These are phyloP conservation scores for Tetrapedia diversipes DNA, from an alignment of 2,888 invertebrate genomes.

Conservation along the genomic window DNA sequence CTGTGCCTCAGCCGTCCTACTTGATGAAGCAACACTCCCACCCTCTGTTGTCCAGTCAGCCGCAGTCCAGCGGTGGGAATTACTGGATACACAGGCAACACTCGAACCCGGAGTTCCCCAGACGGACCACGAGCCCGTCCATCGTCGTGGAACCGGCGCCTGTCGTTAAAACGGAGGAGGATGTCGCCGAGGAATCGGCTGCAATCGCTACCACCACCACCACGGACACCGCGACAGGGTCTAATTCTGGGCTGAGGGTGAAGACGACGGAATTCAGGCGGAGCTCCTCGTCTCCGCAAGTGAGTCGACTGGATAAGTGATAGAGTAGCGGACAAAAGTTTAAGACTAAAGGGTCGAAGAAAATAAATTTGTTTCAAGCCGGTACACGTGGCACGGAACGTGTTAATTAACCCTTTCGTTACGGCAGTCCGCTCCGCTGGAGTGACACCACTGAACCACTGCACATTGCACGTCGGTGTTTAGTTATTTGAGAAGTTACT, in stretches of 20 bases:
- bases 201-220: neutral
- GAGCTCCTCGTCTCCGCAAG: conserved; percentile 87
- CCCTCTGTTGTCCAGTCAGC: conserved; percentile 86
- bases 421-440: no score
- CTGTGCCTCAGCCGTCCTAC: conserved; percentile 85
- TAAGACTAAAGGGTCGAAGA: no score
- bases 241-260: conserved; percentile 80
- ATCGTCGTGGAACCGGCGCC: conserved; percentile 80
- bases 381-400: no score
- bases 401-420: no score
- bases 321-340: no score
- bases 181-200: conserved; percentile 63
- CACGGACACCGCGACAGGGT: conserved; percentile 68
- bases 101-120: conserved; percentile 83
- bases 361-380: no score
- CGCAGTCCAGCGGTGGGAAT: conserved; percentile 74
- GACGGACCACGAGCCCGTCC: conserved; percentile 69
- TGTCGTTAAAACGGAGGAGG: conserved; percentile 76
- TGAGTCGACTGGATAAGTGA: no score
- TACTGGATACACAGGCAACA: conserved; percentile 84
- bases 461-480: no score
- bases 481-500: no score
- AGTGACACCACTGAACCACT: no score
- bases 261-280: conserved; percentile 86
- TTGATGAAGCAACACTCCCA: conserved; percentile 88